Conservation (phyloP, 2,888 invertebrate genomes). For the Nudaria mundana region DNA sequence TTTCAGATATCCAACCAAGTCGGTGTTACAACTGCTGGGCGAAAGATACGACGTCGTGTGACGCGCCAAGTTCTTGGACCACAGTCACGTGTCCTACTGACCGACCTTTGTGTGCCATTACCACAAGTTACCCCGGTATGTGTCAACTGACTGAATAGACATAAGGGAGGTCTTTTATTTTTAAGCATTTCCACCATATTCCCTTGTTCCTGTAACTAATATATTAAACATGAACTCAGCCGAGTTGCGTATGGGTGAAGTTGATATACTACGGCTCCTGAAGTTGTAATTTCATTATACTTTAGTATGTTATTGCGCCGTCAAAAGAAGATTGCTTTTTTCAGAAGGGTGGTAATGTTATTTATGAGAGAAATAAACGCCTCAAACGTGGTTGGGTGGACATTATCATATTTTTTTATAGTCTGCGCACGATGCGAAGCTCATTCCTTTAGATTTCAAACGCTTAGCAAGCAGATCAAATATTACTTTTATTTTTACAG, state of each 20-base stretch:
- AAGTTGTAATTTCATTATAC: slow-evolving; percentile 29
- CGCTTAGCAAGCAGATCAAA: slow-evolving; percentile 18
- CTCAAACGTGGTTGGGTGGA: slow-evolving; percentile 24
- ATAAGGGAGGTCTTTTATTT: background rate
- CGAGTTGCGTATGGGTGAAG: slow-evolving; percentile 16
- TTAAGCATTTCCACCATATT: no score
- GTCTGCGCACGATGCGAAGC: slow-evolving; percentile 11
- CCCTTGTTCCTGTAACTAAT: background rate
- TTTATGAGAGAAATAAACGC: slow-evolving; percentile 30
- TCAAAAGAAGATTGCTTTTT: slow-evolving; percentile 34
- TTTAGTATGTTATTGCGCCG: slow-evolving; percentile 29
- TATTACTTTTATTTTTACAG: slow-evolving; percentile 39
- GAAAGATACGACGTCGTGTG: slow-evolving; percentile 36
- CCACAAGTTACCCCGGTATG: slow-evolving; percentile 46
- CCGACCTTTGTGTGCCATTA: slow-evolving; percentile 50
- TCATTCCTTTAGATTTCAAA: slow-evolving; percentile 19
- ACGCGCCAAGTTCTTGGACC: slow-evolving; percentile 19
- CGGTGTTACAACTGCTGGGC: slow-evolving; percentile 45
- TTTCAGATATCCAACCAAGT: slow-evolving; percentile 38
- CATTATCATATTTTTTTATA: slow-evolving; percentile 34
- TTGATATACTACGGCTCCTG: slow-evolving; percentile 12
- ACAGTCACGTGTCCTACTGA: slow-evolving; percentile 40
- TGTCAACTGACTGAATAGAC: background rate
- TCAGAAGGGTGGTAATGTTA: slow-evolving; percentile 29
- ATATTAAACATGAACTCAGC: slow-evolving; percentile 11